phyloP scores from a whole-genome alignment of 1,140 invertebrate genomes.

The Calephelis virginiensis region DNA sequence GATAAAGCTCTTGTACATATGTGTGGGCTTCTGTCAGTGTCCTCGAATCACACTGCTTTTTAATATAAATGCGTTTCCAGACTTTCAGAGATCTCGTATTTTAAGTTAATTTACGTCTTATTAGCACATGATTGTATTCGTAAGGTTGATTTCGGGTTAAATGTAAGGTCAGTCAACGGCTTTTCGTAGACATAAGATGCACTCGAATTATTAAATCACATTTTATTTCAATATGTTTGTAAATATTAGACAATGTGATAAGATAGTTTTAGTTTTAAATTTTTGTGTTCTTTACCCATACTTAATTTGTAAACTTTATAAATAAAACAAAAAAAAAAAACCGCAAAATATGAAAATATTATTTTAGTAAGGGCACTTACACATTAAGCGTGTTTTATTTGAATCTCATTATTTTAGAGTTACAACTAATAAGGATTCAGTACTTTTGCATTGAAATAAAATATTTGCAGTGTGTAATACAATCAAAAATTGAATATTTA shows the following conservation, averaged over 20 bases:
- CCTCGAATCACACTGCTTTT: constrained; percentile 43
- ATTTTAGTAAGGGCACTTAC: constrained; percentile 16
- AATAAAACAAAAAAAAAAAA: constrained; percentile 63
- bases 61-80: constrained; percentile 71
- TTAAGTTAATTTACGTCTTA: constrained; percentile 67
- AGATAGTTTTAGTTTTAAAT: constrained; percentile 47
- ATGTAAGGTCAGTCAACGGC: constrained; percentile 29
- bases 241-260: constrained; percentile 53
- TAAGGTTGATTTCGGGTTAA: constrained; percentile 31
- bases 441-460: background rate
- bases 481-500: too few species aligned
- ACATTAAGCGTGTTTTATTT: constrained; percentile 7
- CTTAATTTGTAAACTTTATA: constrained; percentile 52
- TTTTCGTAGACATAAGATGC: constrained; percentile 28
- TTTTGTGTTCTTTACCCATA: constrained; percentile 54
- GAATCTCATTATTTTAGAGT: background rate
- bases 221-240: constrained; percentile 31
- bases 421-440: background rate
- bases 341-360: constrained; percentile 37
- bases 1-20: constrained; percentile 12
- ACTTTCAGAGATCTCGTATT: constrained; percentile 77
- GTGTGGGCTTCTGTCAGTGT: constrained; percentile 11
- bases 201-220: constrained; percentile 41
- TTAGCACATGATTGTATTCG: constrained; percentile 49
- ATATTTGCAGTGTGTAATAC: too few species aligned